Evolutionary conservation across 2,888 invertebrate species (phyloP).

Genomic region (Trachelus tabidus): DNA sequence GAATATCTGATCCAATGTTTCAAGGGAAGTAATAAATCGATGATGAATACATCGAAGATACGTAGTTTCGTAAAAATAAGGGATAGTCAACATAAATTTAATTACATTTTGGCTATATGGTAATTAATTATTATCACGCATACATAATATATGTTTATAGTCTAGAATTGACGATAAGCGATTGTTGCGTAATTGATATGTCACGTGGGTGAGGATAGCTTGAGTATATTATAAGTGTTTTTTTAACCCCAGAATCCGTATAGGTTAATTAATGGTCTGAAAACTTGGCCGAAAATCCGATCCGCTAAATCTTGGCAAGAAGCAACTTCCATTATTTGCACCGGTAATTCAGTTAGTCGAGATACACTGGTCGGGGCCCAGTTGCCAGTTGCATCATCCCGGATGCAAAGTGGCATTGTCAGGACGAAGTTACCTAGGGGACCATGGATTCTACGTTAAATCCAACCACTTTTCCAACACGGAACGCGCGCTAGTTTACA

Average conservation of each 20-base stretch:
- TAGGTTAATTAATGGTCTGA: constrained; percentile 49
- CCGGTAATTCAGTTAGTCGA: constrained; percentile 58
- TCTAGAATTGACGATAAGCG: neutral
- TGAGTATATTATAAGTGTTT: neutral
- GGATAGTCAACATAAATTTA: neutral
- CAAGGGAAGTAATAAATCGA: no score
- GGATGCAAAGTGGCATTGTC: constrained; percentile 60
- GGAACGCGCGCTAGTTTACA: neutral
- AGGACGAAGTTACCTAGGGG: constrained; percentile 43
- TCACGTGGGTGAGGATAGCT: neutral
- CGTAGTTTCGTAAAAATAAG: neutral
- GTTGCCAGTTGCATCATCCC: constrained; percentile 41
- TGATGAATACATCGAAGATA: neutral
- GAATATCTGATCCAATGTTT: neutral
- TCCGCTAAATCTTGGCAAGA: constrained; percentile 59
- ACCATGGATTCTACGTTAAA: constrained; percentile 26
- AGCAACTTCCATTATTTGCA: constrained; percentile 61
- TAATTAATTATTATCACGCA: neutral
- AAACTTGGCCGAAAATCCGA: constrained; percentile 54
- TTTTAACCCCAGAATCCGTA: neutral
- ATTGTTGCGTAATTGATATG: neutral
- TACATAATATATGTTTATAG: neutral
- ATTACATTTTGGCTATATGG: neutral
- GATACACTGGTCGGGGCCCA: constrained; percentile 34
- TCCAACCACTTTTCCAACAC: neutral